Evolutionary conservation across 2,797 vertebrate genomes (phyloP), one percentile per base, ranked within the genome.

Genomic region (Thripadectes ignobilis): DNA sequence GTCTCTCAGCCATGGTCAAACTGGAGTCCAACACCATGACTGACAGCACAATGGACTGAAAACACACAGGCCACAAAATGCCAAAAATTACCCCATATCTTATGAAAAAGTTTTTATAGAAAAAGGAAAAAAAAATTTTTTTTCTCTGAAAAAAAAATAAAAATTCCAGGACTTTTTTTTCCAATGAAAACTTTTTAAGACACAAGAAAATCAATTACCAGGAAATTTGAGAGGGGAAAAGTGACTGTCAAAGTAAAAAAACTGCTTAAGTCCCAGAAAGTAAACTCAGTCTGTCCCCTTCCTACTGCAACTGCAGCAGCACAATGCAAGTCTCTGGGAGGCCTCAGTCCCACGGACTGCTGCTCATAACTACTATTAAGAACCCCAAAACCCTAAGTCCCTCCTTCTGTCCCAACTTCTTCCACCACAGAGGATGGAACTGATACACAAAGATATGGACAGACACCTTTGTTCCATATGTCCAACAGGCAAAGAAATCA

Each of bases 21-120:
- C 3, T 34, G 24, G 3, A 29, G 30, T 18, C 22, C 36, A 14
- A n/a, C n/a, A 77, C 30, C 26, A 52, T 0, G 5, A 34, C 2
- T 3, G 3, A 75, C 24, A 73, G 63, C 19, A 73, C 41, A 49
- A 17, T 19, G 43, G 9, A 15, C 14, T 90, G 52, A 72, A 87
- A 82, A 91, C 10, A 65, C 14, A 43, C 8, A 77, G 6, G 14
- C 26, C 52, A 57, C 4, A 24, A 59, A 23, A 3, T 57, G 27
- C 34, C 12, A 32, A 86, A 61, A 81, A 34, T 6, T 26, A 71
- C 32, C 32, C 41, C 21, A 23, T 7, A 55, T 39, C 9, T 41
- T 43, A 15, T 49, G 21, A 89, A n/a, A 1, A 10, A 57, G 2
- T 11, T 59, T 77, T 80, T 48, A 43, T 30, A n/a, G 26, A 19